Evolutionary conservation across 2,888 invertebrate genomes (phyloP), one percentile per base, ranked within the genome.

Genomic region (Microctonus aethiopoides): DNA sequence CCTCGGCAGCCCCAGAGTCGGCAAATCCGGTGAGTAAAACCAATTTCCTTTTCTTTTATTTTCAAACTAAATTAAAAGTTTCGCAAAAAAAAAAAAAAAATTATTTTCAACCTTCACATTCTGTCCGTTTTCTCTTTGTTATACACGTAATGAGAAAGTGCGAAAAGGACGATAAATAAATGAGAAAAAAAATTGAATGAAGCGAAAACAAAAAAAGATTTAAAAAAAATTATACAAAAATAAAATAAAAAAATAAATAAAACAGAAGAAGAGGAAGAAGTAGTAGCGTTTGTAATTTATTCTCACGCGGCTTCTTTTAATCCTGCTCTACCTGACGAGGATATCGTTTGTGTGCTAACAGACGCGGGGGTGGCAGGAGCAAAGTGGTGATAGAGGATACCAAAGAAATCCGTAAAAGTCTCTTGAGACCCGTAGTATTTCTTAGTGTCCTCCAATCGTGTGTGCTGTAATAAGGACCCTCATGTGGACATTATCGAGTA

Each of bases 1-100:
- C 86, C 89, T 93, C 85, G 93, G 93, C 83, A 91, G 92, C 86
- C 90, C 92, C 82, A 89, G 91, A 84, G 92, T 93, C 85, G 93
- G 93, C 83, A 93, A 93, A 88, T 93, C 93, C 87, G 93, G 93
- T 93, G 87, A 90, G 91, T 88, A 5, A 24, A 46, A 54, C 34
- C 65, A 39, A 36, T 46, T 68, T 59, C 56, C 22, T 16, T 39
- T 51, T 66, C 22, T 16, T 39, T 51, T 66, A 24, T 20, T 39
- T 5, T n/a, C 1, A 13, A 52, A 22, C 51, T 68, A 9, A 52
- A 61, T 63, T 22, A 9, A 9, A 20, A n/a, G n/a, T n/a, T n/a
- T n/a, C n/a, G n/a, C n/a, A n/a, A 20, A 59, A 46, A 6, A 16
- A 46, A 20, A 3, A 46, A 16, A 16, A 62, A 24, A 61, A 41